Evolutionary conservation across 1,140 invertebrate species (phyloP).

Genomic region (Holotrichia oblita): DNA sequence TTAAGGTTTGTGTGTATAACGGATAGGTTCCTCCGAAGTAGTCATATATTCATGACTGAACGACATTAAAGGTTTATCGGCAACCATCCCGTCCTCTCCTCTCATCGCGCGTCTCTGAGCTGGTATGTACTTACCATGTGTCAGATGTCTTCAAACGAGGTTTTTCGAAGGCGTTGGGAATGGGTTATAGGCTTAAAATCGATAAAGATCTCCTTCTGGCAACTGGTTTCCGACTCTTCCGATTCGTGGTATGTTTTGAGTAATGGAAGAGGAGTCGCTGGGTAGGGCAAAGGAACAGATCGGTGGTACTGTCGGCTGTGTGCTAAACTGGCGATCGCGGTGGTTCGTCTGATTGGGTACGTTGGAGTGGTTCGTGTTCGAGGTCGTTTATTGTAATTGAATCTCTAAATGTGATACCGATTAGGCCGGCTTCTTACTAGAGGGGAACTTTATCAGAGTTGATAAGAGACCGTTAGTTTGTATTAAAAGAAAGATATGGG

Average conservation of each 20-base stretch:
- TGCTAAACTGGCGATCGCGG: constrained; percentile 73
- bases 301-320: constrained; percentile 56
- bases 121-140: constrained; percentile 80
- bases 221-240: constrained; percentile 62
- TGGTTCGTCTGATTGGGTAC: constrained; percentile 83
- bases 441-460: too few relatives aligned
- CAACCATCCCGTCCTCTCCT: constrained; percentile 60
- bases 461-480: constrained; percentile 81
- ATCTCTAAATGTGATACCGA: constrained; percentile 60
- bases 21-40: constrained; percentile 51
- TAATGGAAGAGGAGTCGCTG: constrained; percentile 55
- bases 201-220: constrained; percentile 83
- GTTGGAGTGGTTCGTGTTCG: constrained; percentile 78
- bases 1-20: constrained; percentile 62
- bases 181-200: constrained; percentile 81
- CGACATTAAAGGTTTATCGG: constrained; percentile 65
- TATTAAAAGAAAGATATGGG: too few relatives aligned
- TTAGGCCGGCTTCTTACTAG: constrained; percentile 77
- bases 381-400: constrained; percentile 47
- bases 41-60: constrained; percentile 68
- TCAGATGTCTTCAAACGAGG: constrained; percentile 80
- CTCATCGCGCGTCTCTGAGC: constrained; percentile 65
- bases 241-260: constrained; percentile 61
- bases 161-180: constrained; percentile 61
- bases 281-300: constrained; percentile 43